Conservation (phyloP, 2,797 vertebrate species). For the Tangara arthus region DNA sequence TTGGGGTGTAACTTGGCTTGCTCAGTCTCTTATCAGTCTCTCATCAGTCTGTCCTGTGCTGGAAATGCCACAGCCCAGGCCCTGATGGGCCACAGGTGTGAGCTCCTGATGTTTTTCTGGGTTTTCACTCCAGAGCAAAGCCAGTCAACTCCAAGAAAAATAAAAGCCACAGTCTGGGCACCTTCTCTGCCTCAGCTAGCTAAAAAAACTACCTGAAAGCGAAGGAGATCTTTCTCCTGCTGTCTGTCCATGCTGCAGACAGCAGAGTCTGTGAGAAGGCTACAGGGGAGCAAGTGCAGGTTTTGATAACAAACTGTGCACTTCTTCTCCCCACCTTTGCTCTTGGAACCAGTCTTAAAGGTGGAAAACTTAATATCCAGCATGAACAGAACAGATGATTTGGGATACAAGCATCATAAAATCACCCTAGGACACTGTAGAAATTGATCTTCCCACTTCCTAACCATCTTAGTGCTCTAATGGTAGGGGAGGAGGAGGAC, state of each 20-base stretch:
- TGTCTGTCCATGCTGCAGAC: background rate
- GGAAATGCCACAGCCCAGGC: background rate
- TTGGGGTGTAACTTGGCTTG: rapidly evolving
- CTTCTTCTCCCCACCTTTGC: background rate
- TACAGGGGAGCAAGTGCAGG: rapidly evolving
- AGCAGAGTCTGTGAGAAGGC: background rate
- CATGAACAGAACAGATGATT: background rate
- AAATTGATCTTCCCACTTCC: background rate
- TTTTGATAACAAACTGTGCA: background rate
- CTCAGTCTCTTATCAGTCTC: background rate
- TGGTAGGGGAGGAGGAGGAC: background rate
- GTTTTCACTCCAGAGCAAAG: background rate
- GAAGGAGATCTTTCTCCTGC: background rate
- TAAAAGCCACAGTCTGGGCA: background rate
- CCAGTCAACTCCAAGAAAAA: background rate
- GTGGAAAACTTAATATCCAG: background rate
- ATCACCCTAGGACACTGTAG: background rate
- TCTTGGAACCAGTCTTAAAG: background rate
- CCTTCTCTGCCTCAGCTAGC: background rate
- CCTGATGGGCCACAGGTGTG: background rate
- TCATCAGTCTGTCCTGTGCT: background rate
- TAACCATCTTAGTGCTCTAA: background rate
- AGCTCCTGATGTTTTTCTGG: background rate
- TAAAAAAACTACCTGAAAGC: background rate
- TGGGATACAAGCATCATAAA: background rate